Evolutionary conservation across 2,888 invertebrate species (phyloP).

Genomic region (Blastobasis lacticolella): DNA sequence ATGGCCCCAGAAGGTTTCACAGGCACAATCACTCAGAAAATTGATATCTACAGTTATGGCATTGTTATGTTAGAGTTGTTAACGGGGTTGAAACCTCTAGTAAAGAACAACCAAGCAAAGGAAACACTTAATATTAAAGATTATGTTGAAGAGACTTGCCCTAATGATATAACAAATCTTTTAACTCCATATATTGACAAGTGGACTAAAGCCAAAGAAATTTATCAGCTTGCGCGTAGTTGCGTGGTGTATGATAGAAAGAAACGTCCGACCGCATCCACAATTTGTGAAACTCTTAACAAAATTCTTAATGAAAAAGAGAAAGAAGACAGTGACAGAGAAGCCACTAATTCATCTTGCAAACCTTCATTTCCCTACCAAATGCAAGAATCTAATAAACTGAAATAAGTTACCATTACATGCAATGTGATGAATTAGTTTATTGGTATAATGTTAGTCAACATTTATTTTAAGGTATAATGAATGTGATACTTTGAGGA

Average conservation of each 20-base stretch:
- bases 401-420: no score
- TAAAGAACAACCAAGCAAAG: conserved; percentile 36
- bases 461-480: no score
- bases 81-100: conserved; percentile 79
- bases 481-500: no score
- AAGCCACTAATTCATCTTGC: no score
- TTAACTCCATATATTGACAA: conserved; percentile 71
- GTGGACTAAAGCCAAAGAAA: conserved; percentile 66
- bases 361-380: no score
- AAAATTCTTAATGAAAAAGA: conserved; percentile 20
- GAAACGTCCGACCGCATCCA: conserved; percentile 73
- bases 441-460: no score
- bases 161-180: conserved; percentile 58
- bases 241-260: conserved; percentile 74
- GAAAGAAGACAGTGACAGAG: background rate
- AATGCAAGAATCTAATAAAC: no score
- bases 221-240: conserved; percentile 69
- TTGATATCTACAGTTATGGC: conserved; percentile 85
- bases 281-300: conserved; percentile 53
- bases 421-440: no score
- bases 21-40: conserved; percentile 81
- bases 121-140: conserved; percentile 54
- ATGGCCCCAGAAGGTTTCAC: conserved; percentile 84
- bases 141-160: conserved; percentile 70
- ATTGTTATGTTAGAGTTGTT: conserved; percentile 82